Conservation (phyloP, 2,888 invertebrate species). For the Serrognathus titanus region DNA sequence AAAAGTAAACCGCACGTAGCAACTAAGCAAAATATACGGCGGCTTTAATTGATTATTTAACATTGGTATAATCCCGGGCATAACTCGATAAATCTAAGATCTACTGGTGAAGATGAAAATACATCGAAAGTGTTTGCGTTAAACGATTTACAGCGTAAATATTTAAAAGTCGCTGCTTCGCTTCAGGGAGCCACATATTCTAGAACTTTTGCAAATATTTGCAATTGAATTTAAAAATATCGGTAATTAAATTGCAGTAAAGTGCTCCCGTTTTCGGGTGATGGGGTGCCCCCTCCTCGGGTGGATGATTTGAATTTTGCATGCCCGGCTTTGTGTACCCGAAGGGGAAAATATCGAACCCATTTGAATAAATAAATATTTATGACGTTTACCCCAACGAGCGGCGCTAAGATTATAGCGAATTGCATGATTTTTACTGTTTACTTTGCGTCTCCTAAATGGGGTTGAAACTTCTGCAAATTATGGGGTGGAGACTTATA, state of each 20-base stretch:
- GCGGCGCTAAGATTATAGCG: slow-evolving; percentile 12
- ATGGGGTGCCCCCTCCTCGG: neutral
- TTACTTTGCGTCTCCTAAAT: too few species aligned
- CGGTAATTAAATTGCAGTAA: neutral
- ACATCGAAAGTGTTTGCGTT: slow-evolving; percentile 10
- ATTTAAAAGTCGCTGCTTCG: slow-evolving; percentile 11
- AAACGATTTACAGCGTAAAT: slow-evolving; percentile 14
- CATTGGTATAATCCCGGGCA: neutral
- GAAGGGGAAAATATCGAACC: slow-evolving; percentile 17
- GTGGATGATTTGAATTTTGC: neutral
- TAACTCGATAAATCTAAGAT: too few species aligned
- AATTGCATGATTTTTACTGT: too few species aligned
- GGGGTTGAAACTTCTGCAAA: too few species aligned
- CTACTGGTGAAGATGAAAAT: neutral
- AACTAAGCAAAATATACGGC: too few species aligned
- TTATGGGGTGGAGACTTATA: too few species aligned
- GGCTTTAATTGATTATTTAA: slow-evolving; percentile 1
- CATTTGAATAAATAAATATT: slow-evolving; percentile 26
- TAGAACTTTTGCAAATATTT: slow-evolving; percentile 14
- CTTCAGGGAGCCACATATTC: neutral
- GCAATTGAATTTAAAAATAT: slow-evolving; percentile 17
- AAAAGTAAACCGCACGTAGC: too few species aligned
- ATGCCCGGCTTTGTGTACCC: neutral
- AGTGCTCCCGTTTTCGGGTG: neutral
- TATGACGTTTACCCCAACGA: slow-evolving; percentile 12